Conservation (phyloP, 2,113 vertebrate species). For the Platycercus adscitus region DNA sequence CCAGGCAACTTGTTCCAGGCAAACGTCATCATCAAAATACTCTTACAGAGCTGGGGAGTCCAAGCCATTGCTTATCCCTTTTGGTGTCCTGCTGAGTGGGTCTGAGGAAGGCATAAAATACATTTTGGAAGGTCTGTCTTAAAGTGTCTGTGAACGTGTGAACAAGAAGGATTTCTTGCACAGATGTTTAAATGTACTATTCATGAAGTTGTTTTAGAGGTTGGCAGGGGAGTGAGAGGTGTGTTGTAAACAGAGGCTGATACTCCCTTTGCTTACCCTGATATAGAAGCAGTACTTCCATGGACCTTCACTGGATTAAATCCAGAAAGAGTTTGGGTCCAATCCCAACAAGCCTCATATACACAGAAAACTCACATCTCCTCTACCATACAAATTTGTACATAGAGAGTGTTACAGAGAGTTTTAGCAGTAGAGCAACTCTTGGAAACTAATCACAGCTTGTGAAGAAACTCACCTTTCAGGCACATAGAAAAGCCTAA, state of each 20-base stretch:
- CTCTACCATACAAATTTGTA: not conserved
- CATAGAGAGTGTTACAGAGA: not conserved
- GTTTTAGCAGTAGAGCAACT: not conserved
- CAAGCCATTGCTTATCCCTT: not conserved
- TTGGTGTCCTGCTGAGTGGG: not conserved
- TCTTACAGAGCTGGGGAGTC: not conserved
- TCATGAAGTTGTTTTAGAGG: not conserved
- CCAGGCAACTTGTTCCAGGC: conserved; percentile 1
- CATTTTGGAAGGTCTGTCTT: not conserved
- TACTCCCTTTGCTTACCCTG: not conserved
- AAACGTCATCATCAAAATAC: not conserved
- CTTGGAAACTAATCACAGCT: not conserved
- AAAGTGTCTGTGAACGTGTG: not conserved
- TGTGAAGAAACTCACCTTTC: not conserved
- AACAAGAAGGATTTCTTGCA: not conserved
- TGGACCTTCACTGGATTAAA: not conserved
- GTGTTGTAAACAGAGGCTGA: not conserved
- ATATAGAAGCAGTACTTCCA: not conserved
- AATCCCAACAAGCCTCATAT: not conserved
- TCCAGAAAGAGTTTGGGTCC: not conserved
- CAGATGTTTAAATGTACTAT: not conserved
- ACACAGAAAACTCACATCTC: not conserved
- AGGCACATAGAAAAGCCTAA: not conserved
- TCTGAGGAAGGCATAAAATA: not conserved
- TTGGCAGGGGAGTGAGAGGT: not conserved